These are phyloP conservation scores for Byasa hedistus DNA, from an alignment of 2,888 invertebrate species.

Conservation along the genomic window DNA sequence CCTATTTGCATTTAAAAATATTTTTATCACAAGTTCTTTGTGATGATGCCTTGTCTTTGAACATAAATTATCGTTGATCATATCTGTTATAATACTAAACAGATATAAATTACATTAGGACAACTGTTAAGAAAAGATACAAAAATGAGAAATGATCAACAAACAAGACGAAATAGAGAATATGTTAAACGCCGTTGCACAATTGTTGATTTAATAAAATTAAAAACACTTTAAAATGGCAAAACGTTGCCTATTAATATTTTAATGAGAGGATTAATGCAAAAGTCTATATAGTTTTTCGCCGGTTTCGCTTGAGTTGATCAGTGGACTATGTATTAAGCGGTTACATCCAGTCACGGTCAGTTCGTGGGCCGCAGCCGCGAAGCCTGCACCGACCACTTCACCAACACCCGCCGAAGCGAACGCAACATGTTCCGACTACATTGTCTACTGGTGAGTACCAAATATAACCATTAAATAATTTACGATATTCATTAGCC, in stretches of 20 bases:
- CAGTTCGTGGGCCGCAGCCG: slow-evolving; percentile 47
- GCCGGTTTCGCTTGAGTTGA: slow-evolving; percentile 14
- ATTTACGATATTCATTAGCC: slow-evolving; percentile 2
- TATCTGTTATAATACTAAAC: too few species aligned
- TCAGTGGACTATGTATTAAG: slow-evolving; percentile 28
- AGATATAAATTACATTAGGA: neutral
- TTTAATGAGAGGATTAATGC: slow-evolving; percentile 10
- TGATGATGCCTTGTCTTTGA: too few species aligned
- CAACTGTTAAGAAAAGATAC: neutral
- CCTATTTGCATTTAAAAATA: too few species aligned
- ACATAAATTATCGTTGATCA: too few species aligned
- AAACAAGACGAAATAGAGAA: neutral
- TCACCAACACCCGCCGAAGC: slow-evolving; percentile 63
- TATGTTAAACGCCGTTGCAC: neutral
- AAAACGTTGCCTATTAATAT: neutral
- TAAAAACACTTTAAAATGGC: neutral
- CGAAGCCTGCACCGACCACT: slow-evolving; percentile 61
- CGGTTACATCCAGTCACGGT: slow-evolving; percentile 46
- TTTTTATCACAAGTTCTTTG: too few species aligned
- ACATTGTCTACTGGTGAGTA: slow-evolving; percentile 39
- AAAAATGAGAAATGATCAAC: neutral
- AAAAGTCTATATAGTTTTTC: slow-evolving; percentile 10
- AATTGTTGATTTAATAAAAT: neutral
- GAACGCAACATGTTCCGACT: slow-evolving; percentile 62
- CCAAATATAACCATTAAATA: slow-evolving; percentile 33